Conservation (phyloP, 1,140 invertebrate genomes). For the Procambarus clarkii region DNA sequence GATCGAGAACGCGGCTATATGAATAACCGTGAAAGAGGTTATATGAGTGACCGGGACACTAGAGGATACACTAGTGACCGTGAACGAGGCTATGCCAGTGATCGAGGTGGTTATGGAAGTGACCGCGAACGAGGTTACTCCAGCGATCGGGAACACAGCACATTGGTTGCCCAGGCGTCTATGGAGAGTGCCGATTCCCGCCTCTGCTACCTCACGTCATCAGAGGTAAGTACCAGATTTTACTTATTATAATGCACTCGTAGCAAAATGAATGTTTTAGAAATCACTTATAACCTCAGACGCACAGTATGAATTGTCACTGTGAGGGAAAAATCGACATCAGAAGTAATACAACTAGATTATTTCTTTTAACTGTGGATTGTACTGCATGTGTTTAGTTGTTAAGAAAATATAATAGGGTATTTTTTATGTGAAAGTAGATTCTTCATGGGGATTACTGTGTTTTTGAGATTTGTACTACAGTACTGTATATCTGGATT, state of each 20-base stretch:
- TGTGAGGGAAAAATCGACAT: not conserved
- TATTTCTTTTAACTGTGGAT: too few relatives aligned
- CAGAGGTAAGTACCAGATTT: conserved; percentile 86
- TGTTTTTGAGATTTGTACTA: too few relatives aligned
- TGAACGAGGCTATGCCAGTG: conserved; percentile 84
- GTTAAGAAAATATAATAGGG: too few relatives aligned
- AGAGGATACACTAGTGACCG: conserved; percentile 86
- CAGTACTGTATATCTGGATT: too few relatives aligned
- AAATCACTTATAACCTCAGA: not conserved
- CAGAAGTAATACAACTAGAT: not conserved
- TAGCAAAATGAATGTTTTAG: not conserved
- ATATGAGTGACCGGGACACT: conserved; percentile 84
- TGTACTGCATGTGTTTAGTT: too few relatives aligned
- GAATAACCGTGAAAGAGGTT: conserved; percentile 82
- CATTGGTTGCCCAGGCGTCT: conserved; percentile 83
- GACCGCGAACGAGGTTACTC: conserved; percentile 89
- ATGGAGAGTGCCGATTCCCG: conserved; percentile 94
- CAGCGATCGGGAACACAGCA: conserved; percentile 70
- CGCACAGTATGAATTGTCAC: not conserved
- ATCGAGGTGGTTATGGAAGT: conserved; percentile 85
- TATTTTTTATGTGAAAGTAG: too few relatives aligned
- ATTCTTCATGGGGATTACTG: too few relatives aligned
- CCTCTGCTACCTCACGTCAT: conserved; percentile 94
- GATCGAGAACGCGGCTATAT: conserved; percentile 63
- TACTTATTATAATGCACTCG: not conserved